Base-by-base conservation (phyloP, 1,140 invertebrate genomes). In the Hermetia illucens region DNA sequence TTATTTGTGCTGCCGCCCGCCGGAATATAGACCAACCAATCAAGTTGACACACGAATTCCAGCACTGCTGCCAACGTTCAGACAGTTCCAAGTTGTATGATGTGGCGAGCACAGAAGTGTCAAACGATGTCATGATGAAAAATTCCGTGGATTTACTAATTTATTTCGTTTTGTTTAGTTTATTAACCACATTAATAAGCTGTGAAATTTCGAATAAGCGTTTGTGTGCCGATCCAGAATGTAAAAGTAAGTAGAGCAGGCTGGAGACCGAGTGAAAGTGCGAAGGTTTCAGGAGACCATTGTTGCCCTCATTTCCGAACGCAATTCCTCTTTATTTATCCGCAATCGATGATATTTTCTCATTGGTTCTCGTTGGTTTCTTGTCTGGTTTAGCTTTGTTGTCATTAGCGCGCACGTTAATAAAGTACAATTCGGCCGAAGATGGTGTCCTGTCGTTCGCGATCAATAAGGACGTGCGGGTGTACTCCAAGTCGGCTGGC, bases 401-500 rank as follows among this genome's bases (percentile, higher is more conserved):
- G 44, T 78, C 79, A 2, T 48, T 60, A 47, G 79, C 71, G 10
- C 75, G 53, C 53, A 75, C 77, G 3, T 49, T 71, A 22, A 39
- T 75, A 31, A 55, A 34, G 16, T 83, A 82, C 55, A 44, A 38
- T 22, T 65, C 71, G 40, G 66, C 60, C 15, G 71, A 74, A 38
- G 52, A 61, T 16, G 65, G 70, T 16, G 62, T 79, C 37, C 58
- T 86, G 21, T 70, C 76, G 19, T 84, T 82, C 58, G 59, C 61
- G 21, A 50, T 49, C 10, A 75, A 78, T 53, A 49, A 59, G n/a
- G 62, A 75, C 3, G 72, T 80, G 2, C 67, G 54, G 37, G 67
- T 86, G 41, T 74, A 65, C 41, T 83, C 81, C 54, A 85, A 84
- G 62, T 70, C 71, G 43, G 75, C 75, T 51, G 79, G 78, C 17